These are phyloP conservation scores for Pipistrellus pygmaeus DNA, from an alignment of 2,797 vertebrate genomes.

Conservation along the genomic window DNA sequence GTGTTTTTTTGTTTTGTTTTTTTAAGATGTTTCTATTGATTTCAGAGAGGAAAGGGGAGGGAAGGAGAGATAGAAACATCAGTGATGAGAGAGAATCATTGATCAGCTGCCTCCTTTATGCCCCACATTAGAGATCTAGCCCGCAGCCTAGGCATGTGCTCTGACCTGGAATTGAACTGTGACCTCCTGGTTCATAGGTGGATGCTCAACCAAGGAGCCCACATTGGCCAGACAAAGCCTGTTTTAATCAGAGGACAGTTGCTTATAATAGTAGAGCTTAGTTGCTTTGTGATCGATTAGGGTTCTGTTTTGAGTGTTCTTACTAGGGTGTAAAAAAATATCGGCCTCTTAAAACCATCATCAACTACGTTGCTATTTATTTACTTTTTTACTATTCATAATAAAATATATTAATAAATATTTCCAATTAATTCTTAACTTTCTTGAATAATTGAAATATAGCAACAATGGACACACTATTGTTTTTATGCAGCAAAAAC, in stretches of 20 bases:
- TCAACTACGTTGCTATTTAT: background rate
- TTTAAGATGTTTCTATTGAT: background rate
- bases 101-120: no score
- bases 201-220: no score
- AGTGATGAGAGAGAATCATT: no score
- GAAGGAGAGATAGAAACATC: no score
- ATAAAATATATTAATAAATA: background rate
- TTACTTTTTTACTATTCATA: constrained; percentile 24
- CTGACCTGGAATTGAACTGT: no score
- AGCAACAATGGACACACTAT: background rate
- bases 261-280: background rate
- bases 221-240: no score
- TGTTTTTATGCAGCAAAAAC: constrained; percentile 35
- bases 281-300: background rate
- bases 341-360: background rate
- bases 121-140: no score
- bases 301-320: background rate
- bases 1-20: no score
- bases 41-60: no score
- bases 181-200: no score
- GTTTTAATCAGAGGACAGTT: background rate
- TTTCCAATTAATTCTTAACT: constrained; percentile 17
- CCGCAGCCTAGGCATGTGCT: no score
- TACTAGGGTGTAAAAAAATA: background rate
- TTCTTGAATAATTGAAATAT: background rate